Conservation (phyloP, 2,113 vertebrate genomes). For the Pomatorhinus ruficollis region DNA sequence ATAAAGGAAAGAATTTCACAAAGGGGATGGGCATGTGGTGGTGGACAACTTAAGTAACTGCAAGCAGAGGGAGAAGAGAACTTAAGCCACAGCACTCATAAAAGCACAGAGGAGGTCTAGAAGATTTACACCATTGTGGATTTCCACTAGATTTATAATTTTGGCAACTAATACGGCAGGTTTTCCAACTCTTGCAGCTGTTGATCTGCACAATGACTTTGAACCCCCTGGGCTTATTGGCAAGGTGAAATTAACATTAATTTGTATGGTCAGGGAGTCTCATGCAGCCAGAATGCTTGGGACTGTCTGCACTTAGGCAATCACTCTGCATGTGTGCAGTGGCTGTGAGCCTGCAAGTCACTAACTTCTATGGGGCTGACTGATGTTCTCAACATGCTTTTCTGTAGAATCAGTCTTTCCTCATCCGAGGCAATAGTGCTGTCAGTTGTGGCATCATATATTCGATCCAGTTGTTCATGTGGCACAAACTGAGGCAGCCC, state of each 20-base stretch:
- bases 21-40: not conserved
- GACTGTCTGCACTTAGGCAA: not conserved
- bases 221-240: not conserved
- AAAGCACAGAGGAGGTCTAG: not conserved
- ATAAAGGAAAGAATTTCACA: not conserved
- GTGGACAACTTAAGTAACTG: not conserved
- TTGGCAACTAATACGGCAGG: not conserved
- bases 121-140: not conserved
- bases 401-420: not conserved
- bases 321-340: not conserved
- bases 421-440: not conserved
- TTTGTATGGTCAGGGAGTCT: not conserved
- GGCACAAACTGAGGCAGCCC: not conserved
- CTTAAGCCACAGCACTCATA: rapidly evolving
- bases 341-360: not conserved
- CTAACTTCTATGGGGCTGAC: not conserved
- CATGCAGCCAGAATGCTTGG: not conserved
- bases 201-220: not conserved
- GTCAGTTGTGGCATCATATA: not conserved
- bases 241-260: not conserved
- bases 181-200: not conserved
- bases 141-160: not conserved
- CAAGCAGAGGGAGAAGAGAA: not conserved
- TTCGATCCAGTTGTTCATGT: not conserved
- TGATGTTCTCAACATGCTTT: not conserved